phyloP scores from a whole-genome alignment of 2,888 invertebrate species.

The Digitonthophagus gazella region DNA sequence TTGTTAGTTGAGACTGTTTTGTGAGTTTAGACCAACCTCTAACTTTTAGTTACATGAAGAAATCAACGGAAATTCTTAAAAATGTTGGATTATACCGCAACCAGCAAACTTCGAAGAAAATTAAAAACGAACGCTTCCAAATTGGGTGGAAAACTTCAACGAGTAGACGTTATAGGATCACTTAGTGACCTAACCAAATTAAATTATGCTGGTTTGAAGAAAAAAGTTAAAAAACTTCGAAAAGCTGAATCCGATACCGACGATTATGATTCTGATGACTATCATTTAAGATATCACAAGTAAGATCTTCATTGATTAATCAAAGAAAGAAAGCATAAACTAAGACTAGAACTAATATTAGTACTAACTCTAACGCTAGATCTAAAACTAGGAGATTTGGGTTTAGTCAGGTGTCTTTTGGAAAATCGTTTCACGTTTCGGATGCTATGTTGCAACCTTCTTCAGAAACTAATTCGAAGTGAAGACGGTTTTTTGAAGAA shows the following conservation, averaged over 20 bases:
- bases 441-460: too few species aligned
- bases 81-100: slow-evolving; percentile 33
- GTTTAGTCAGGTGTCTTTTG: too few species aligned
- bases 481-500: too few species aligned
- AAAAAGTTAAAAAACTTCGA: slow-evolving; percentile 4
- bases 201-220: background rate
- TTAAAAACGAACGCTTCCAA: slow-evolving; percentile 32
- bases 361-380: too few species aligned
- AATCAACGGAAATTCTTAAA: background rate
- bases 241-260: slow-evolving; percentile 18
- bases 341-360: too few species aligned
- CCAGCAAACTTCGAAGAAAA: slow-evolving; percentile 35
- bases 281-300: background rate
- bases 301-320: background rate
- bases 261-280: slow-evolving; percentile 15
- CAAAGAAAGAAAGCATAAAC: background rate
- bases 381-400: too few species aligned
- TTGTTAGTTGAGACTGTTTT: too few species aligned
- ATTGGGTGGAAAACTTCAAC: slow-evolving; percentile 22
- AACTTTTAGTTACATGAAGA: background rate
- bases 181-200: slow-evolving; percentile 26
- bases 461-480: too few species aligned
- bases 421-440: too few species aligned
- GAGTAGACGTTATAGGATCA: slow-evolving; percentile 26
- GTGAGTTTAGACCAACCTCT: background rate